Conservation (phyloP, 2,888 invertebrate genomes). For the Stictocephala bisonia region DNA sequence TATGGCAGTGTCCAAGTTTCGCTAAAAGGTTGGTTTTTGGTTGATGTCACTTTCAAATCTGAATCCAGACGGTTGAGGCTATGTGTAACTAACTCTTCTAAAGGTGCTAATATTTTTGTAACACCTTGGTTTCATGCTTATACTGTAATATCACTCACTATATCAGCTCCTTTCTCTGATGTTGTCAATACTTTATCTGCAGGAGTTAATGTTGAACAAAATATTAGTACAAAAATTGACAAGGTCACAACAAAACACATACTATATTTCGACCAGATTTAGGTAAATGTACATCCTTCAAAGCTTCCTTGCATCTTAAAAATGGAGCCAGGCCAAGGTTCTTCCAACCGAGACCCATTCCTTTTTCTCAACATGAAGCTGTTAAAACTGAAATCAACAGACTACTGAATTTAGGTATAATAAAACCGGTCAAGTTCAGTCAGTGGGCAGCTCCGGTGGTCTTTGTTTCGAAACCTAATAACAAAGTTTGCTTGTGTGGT, state of each 20-base stretch:
- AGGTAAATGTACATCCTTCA: too few relatives aligned
- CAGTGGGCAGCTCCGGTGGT: conserved; percentile 21
- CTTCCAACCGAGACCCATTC: conserved; percentile 6
- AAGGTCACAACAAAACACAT: background rate
- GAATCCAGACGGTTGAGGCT: conserved; percentile 7
- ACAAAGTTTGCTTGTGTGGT: conserved; percentile 13
- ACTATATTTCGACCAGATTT: background rate
- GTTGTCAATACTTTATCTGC: background rate
- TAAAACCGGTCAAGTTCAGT: background rate
- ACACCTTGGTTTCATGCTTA: conserved; percentile 6
- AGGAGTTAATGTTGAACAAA: background rate
- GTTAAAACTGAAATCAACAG: background rate
- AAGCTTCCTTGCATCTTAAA: conserved; percentile 5
- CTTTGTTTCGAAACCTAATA: conserved; percentile 1
- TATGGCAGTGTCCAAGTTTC: background rate
- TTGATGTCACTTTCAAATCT: background rate
- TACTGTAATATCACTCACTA: conserved; percentile 5
- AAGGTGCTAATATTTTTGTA: conserved; percentile 2
- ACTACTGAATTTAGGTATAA: background rate
- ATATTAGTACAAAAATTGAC: background rate
- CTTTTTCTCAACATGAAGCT: too few relatives aligned
- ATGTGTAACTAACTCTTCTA: conserved; percentile 1
- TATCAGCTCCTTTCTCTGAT: background rate
- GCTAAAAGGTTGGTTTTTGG: conserved; percentile 4
- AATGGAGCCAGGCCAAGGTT: background rate